Conservation (phyloP, 2,797 vertebrate genomes). For the Harpagifer antarcticus region DNA sequence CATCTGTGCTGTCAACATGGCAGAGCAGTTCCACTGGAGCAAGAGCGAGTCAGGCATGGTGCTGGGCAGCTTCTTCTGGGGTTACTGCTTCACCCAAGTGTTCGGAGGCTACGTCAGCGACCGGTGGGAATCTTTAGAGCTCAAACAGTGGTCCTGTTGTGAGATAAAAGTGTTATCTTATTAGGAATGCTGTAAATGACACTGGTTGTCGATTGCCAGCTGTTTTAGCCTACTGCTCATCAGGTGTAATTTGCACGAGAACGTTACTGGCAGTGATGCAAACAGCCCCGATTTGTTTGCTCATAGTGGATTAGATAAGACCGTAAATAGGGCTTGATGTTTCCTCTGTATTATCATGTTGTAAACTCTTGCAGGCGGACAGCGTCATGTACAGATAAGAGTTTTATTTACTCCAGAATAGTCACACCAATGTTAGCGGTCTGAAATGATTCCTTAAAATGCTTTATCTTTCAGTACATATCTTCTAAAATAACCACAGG, state of each 20-base stretch:
- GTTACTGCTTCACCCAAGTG: conserved; percentile 97
- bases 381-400: conserved; percentile 11
- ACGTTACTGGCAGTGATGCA: conserved; percentile 4
- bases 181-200: neutral
- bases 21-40: conserved; percentile 91
- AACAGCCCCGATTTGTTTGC: conserved; percentile 33
- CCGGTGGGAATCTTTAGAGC: conserved; percentile 70
- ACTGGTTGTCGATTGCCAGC: neutral
- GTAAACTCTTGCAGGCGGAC: neutral
- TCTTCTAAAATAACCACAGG: neutral
- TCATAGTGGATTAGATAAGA: conserved; percentile 14
- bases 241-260: neutral
- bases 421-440: neutral
- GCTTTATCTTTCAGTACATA: neutral
- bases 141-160: neutral
- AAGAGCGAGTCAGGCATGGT: conserved; percentile 93
- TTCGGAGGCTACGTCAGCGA: conserved; percentile 95
- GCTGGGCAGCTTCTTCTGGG: conserved; percentile 99
- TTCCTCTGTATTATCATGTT: neutral
- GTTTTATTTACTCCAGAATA: neutral
- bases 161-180: neutral
- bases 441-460: neutral
- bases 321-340: neutral
- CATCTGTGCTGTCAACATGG: conserved; percentile 91
- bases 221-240: neutral